Base-by-base conservation (phyloP, 2,797 vertebrate species). In the Paedocypris micromegethes region DNA sequence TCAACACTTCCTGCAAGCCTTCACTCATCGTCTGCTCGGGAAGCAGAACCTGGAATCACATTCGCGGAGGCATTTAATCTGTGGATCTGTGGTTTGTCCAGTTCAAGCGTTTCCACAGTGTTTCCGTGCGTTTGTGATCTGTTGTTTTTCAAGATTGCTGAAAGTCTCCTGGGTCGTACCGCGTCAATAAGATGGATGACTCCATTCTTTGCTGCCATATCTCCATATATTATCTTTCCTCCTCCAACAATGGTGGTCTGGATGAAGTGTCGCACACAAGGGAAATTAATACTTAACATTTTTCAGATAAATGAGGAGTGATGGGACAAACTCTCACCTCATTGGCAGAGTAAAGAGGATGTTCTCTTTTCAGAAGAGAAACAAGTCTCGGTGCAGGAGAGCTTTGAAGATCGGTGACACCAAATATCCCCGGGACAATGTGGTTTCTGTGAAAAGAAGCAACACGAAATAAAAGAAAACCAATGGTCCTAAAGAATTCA, bases 101-200 rank as follows among this genome's bases (percentile, higher is more conserved):
- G 41, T 41, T 56, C 9, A 0, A 7, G 9, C 41, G 43, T 5
- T 7, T 40, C 40, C 9, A 44, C 39, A 41, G 1, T n/a, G 39
- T 47, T 48, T 47, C 9, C 45, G 48, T 40, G n/a, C 43, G 45
- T 44, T 38, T 58, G 43, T 59, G 47, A 3, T 1, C 3, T 39
- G 38, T 45, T 46, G 42, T 51, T 42, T 48, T 41, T 37, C 48
- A 3, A 6, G 3, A 9, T 5, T 7, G 48, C 3, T 9, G 8
- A 9, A 45, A 56, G 5, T 8, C 7, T 43, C 5, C 6, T 9
- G 5, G 2, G 9, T 73, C 4, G 43, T 75, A 96, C 96, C 91
- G 91, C 90, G 71, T 93, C 86, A 5, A 97, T 91, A 46, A 98
- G 3, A 2, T 98, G 95, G 61, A 98, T 91, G 74, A 97, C 61